Percentiles rank a stretch among this genome's conserved stretches.
Evolutionary conservation across 2,888 invertebrate genomes (phyloP).

Genomic region (Amphipyra berbera): DNA sequence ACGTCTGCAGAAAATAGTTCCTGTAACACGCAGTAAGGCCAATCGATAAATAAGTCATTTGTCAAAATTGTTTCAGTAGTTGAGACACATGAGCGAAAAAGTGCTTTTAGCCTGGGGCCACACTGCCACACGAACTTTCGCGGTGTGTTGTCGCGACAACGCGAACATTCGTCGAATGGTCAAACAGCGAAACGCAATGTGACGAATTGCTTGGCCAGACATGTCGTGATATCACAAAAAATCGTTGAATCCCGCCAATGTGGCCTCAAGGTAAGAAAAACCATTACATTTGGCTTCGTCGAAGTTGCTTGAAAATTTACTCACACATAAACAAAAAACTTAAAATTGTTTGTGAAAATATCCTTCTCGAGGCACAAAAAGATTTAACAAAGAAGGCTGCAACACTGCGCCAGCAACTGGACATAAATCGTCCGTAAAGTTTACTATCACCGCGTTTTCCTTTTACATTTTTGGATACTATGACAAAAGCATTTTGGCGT

Average conservation of each 20-base stretch:
- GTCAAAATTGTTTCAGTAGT: slow-evolving; percentile 25
- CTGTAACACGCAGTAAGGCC: slow-evolving; percentile 9
- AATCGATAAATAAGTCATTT: slow-evolving; percentile 44
- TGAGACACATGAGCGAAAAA: slow-evolving; percentile 19
- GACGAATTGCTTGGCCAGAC: no score
- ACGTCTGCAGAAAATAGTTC: slow-evolving; percentile 3
- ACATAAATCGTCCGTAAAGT: slow-evolving; percentile 58
- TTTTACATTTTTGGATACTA: slow-evolving; percentile 53
- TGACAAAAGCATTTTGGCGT: slow-evolving; percentile 54
- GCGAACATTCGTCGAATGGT: no score
- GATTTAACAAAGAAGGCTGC: slow-evolving; percentile 48
- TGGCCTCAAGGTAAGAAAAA: neutral
- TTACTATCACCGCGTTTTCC: slow-evolving; percentile 56
- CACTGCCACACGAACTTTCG: no score
- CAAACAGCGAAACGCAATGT: no score
- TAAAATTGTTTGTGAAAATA: slow-evolving; percentile 37
- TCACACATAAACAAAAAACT: slow-evolving; percentile 33
- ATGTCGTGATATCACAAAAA: no score
- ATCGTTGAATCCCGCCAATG: no score
- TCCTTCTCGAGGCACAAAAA: slow-evolving; percentile 37
- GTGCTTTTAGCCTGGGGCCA: neutral
- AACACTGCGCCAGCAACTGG: slow-evolving; percentile 47
- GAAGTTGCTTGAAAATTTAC: slow-evolving; percentile 27
- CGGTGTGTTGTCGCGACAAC: no score
- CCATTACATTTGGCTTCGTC: slow-evolving; percentile 19